Evolutionary conservation across 2,113 vertebrate genomes (phyloP).

Genomic region (Gallinago jamesoni): DNA sequence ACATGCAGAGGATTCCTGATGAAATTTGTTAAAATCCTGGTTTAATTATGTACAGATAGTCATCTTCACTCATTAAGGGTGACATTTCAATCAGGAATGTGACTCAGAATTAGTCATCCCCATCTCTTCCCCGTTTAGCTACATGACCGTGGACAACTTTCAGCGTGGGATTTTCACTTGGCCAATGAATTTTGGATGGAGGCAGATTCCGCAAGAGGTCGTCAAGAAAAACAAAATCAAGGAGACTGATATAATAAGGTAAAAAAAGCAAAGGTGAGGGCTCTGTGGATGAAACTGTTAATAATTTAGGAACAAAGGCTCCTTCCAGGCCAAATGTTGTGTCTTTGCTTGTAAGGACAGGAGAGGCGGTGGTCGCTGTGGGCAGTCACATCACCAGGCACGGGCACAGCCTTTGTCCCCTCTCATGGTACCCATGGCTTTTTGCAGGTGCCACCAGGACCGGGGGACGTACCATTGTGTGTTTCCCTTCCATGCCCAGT

Average conservation of each 20-base stretch:
- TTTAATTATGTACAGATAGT: slow-evolving; percentile 1
- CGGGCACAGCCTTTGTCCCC: neutral
- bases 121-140: slow-evolving; percentile 73
- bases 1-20: neutral
- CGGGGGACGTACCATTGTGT: fast-evolving
- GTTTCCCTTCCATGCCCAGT: neutral
- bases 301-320: neutral
- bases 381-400: fast-evolving
- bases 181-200: slow-evolving; percentile 98
- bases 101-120: neutral
- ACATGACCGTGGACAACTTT: slow-evolving; percentile 95
- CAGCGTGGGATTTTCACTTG: slow-evolving; percentile 95
- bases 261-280: neutral
- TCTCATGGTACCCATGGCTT: fast-evolving
- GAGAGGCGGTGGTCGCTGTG: too few species aligned
- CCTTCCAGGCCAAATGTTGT: neutral
- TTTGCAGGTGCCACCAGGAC: neutral
- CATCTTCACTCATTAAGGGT: slow-evolving; percentile 26
- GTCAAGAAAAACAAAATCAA: slow-evolving; percentile 86
- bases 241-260: slow-evolving; percentile 91
- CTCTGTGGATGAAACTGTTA: neutral
- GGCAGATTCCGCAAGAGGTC: slow-evolving; percentile 81
- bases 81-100: slow-evolving; percentile 46
- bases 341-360: neutral
- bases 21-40: neutral